Evolutionary conservation across 1,140 invertebrate genomes (phyloP).

Genomic region (Aphidius ervi): DNA sequence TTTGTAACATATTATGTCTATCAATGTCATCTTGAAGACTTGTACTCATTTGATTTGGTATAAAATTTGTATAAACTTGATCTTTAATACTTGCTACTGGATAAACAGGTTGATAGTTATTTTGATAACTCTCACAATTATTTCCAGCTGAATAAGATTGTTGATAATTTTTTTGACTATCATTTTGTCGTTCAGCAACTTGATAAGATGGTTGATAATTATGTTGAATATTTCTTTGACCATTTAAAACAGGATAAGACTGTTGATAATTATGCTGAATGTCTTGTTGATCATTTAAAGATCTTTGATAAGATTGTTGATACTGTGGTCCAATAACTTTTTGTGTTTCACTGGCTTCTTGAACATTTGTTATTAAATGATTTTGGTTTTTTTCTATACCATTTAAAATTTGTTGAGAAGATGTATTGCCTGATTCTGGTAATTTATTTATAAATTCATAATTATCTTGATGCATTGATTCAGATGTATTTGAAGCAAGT

Average conservation of each 20-base stretch:
- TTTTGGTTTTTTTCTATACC: no score
- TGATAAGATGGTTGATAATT: background rate
- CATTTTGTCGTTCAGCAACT: no score
- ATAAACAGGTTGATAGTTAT: no score
- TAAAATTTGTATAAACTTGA: background rate
- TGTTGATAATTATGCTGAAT: background rate
- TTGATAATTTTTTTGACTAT: no score
- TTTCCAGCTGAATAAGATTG: no score
- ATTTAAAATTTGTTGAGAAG: no score
- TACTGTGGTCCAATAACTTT: no score
- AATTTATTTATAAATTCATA: background rate
- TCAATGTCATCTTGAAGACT: constrained; percentile 36
- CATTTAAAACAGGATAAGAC: background rate
- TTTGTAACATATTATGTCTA: constrained; percentile 46
- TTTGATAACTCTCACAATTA: no score
- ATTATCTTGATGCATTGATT: constrained; percentile 7
- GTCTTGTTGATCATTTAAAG: background rate
- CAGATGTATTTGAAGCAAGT: constrained; percentile 29
- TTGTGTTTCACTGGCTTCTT: background rate
- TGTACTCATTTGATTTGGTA: no score
- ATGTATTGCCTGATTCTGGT: no score
- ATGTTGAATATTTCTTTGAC: constrained; percentile 11
- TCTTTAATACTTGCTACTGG: background rate
- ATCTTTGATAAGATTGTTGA: no score
- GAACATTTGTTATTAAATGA: background rate